Conservation (phyloP, 2,797 vertebrate species). For the Tadarida brasiliensis region DNA sequence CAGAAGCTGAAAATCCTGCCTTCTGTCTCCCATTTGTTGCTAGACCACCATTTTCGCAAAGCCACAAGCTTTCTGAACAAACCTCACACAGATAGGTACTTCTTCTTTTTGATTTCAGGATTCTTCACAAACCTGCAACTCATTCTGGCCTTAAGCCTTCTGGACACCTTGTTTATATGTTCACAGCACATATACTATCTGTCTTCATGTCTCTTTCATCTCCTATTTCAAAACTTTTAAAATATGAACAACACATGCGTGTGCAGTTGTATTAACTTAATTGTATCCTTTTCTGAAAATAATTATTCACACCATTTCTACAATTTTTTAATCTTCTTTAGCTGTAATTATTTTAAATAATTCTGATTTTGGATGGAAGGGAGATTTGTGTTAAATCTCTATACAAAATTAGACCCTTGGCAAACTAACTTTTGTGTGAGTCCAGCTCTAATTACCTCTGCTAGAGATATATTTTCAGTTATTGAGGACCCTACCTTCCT, state of each 20-base stretch:
- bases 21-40: constrained; percentile 24
- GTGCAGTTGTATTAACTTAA: constrained; percentile 37
- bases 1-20: background rate
- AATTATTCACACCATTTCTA: constrained; percentile 25
- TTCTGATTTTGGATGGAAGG: background rate
- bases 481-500: background rate
- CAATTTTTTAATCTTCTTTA: constrained; percentile 23
- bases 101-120: constrained; percentile 44
- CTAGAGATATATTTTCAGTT: background rate
- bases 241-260: background rate
- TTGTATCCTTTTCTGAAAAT: constrained; percentile 12
- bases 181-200: background rate
- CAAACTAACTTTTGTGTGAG: background rate
- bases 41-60: constrained; percentile 45
- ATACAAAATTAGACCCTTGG: background rate
- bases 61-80: constrained; percentile 42
- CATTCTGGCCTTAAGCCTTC: constrained; percentile 20
- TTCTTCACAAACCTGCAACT: background rate
- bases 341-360: constrained; percentile 27
- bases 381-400: background rate
- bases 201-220: background rate
- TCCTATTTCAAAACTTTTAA: background rate
- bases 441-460: background rate
- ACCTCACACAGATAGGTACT: constrained; percentile 19
- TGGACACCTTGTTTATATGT: background rate